Conservation (phyloP, 2,888 invertebrate genomes). For the Drosophila nr. fundita region DNA sequence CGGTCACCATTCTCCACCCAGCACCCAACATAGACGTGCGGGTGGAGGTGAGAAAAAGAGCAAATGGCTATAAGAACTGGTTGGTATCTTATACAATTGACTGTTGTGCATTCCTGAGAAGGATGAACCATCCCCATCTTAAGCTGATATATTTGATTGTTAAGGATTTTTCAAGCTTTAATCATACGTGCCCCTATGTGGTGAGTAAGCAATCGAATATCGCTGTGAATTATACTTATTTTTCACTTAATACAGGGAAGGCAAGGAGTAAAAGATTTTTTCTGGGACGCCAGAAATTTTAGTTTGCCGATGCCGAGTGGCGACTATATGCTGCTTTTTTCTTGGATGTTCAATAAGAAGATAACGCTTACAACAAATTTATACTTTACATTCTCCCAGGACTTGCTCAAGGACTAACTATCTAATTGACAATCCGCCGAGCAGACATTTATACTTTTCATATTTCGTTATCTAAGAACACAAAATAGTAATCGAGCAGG, state of each 20-base stretch:
- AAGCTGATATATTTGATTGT: conserved; percentile 4
- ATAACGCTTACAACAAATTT: conserved; percentile 10
- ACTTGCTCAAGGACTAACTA: conserved; percentile 3
- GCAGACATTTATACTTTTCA: background rate
- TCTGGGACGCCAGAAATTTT: conserved; percentile 16
- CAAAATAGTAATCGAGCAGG: too few relatives aligned
- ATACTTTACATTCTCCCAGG: conserved; percentile 11
- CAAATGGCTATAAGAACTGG: conserved; percentile 36
- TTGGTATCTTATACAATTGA: conserved; percentile 5
- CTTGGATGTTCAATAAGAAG: conserved; percentile 14
- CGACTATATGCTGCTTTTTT: conserved; percentile 3
- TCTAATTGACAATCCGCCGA: background rate
- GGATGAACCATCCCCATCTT: conserved; percentile 5
- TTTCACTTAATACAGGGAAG: conserved; percentile 12
- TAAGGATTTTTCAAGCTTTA: conserved; percentile 18
- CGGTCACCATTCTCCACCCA: background rate
- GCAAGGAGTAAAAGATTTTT: conserved; percentile 21
- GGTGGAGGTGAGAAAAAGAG: conserved; percentile 5
- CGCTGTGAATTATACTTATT: background rate
- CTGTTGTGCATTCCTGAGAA: conserved; percentile 3
- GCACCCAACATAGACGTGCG: background rate
- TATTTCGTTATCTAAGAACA: too few relatives aligned
- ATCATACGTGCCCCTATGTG: conserved; percentile 46
- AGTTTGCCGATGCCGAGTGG: conserved; percentile 32
- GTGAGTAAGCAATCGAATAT: conserved; percentile 6